Evolutionary conservation across 2,113 vertebrate genomes (phyloP), one percentile per base, ranked within the genome.

Genomic region (Gavialis gangeticus): DNA sequence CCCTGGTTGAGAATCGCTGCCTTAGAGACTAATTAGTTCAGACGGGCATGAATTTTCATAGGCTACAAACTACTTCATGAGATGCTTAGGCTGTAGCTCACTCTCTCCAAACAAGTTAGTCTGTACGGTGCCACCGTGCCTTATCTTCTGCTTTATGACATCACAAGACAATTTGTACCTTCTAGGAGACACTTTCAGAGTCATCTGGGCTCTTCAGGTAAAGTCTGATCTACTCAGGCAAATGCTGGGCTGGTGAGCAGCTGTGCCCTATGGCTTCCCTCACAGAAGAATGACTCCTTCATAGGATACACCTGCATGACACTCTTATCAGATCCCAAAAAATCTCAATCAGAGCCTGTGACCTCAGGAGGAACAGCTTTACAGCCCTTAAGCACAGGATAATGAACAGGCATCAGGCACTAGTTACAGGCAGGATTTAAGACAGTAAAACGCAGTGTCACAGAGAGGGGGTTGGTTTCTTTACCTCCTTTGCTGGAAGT

Each of bases 401-500:
- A 46, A 73, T 73, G 37, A 73, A 73, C 69, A 73, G 69, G 15
- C 34, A 71, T 71, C n/a, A 19, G 10, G 77, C 28, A 7, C 18
- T 34, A 79, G 21, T 22, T 9, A 57, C 19, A 66, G 30, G 28
- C 62, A n/a, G 5, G 16, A 46, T 46, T 46, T 54, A 16, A 75
- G 37, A 58, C 16, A 12, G 30, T 30, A 64, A 25, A 12, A 24
- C 22, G 25, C 24, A 3, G 7, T 30, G 46, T 46, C 46, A 21
- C 34, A 15, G 22, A 34, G 6, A 30, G 78, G 13, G 37, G 67
- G 64, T 28, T 16, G 78, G 5, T 82, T 66, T 2, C 10, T 3
- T 87, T 95, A 99, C 99, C 98, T 89, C 98, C 98, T 96, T 98
- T 99, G 37, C 96, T 97, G 12, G 91, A 84, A 62, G 88, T 19